Conservation (phyloP, 2,888 invertebrate species). For the Acleris laterana region DNA sequence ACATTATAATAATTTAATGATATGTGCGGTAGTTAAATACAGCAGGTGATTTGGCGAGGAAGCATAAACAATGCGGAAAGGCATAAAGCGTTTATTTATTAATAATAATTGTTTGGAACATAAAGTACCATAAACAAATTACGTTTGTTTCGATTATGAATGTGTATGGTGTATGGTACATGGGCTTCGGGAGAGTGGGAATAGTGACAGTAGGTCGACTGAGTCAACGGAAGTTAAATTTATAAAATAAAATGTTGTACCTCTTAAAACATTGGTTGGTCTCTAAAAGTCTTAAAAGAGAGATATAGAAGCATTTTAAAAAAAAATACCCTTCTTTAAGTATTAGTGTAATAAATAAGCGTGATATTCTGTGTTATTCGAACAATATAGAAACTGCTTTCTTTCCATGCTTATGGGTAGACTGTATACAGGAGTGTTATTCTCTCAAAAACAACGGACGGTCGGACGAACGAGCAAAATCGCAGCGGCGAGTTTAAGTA, state of each 20-base stretch:
- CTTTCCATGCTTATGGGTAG: neutral
- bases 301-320: no score
- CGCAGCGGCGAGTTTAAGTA: no score
- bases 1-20: neutral
- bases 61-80: conserved; percentile 46
- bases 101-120: conserved; percentile 41
- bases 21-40: conserved; percentile 1
- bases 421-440: no score
- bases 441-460: no score
- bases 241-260: neutral
- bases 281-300: no score
- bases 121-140: conserved; percentile 46
- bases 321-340: no score
- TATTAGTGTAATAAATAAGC: no score
- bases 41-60: conserved; percentile 39
- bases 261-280: neutral
- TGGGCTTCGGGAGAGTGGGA: conserved; percentile 24
- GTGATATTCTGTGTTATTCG: no score
- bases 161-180: conserved; percentile 28
- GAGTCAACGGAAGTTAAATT: no score
- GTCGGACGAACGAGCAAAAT: no score
- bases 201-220: neutral
- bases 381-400: no score
- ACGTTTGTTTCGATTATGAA: conserved; percentile 39
- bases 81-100: conserved; percentile 19